Percentiles rank a stretch among this genome's conserved stretches.
Conservation (phyloP, 2,888 invertebrate genomes). For the Leptopilina syphax region DNA sequence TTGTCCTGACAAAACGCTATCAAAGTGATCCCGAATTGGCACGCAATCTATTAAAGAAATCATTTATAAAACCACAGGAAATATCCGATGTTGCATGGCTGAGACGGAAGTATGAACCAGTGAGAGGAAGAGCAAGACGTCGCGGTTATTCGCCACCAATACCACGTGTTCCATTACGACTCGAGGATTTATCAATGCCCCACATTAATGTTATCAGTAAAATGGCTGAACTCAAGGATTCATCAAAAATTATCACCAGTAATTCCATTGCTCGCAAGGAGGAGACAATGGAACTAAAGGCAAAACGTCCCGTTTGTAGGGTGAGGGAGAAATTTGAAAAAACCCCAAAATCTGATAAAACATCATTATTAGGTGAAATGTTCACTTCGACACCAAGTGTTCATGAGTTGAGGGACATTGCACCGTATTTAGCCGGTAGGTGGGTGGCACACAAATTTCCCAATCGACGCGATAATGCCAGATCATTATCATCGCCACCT, state of each 20-base stretch:
- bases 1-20: slow-evolving; percentile 78
- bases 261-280: slow-evolving; percentile 69
- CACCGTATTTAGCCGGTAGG: slow-evolving; percentile 86
- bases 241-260: slow-evolving; percentile 48
- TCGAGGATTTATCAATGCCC: slow-evolving; percentile 89
- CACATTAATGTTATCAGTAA: slow-evolving; percentile 94
- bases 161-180: slow-evolving; percentile 81
- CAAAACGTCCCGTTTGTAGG: slow-evolving; percentile 83
- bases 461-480: slow-evolving; percentile 83
- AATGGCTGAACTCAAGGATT: slow-evolving; percentile 81
- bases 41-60: slow-evolving; percentile 79
- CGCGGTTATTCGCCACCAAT: slow-evolving; percentile 81
- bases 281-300: slow-evolving; percentile 68
- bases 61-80: slow-evolving; percentile 77
- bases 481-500: slow-evolving; percentile 80
- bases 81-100: slow-evolving; percentile 81
- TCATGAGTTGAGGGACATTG: slow-evolving; percentile 86
- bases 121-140: slow-evolving; percentile 76
- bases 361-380: slow-evolving; percentile 86
- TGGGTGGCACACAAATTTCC: slow-evolving; percentile 91
- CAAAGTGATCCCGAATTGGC: slow-evolving; percentile 89
- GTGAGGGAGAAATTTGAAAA: slow-evolving; percentile 85
- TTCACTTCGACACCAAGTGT: slow-evolving; percentile 90
- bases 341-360: slow-evolving; percentile 66
- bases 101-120: slow-evolving; percentile 81